Evolutionary conservation across 1,140 invertebrate species (phyloP), one percentile per base, ranked within the genome.

Genomic region (Artemia franciscana): DNA sequence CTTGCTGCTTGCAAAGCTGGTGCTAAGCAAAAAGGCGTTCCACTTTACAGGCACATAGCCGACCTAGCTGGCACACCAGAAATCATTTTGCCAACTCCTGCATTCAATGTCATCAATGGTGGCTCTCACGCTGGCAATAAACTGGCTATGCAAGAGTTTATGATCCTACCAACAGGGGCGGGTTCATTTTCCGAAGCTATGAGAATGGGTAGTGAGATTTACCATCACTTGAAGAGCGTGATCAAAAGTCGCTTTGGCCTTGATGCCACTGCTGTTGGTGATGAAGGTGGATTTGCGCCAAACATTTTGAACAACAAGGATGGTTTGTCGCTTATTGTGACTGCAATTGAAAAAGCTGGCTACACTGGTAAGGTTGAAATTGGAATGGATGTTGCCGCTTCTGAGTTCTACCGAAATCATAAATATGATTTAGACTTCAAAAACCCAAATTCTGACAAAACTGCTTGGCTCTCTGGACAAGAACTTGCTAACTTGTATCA

Each of bases 21-120:
- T 61, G 95, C 95, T 68, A 89, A 89, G 65, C 86, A 94, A 71
- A 92, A 94, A 74, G 84, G 83, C 58, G 74, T 95, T 26, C 89
- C 91, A n/a, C 78, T 96, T 51, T 85, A 84, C 71, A 78, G 77
- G 70, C 87, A 97, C 72, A 84, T 97, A 69, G 91, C 91, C 65
- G 86, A 96, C 68, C 79, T 99, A 67, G 86, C 93, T 70, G 91
- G 91, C 67, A 93, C 91, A 70, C 81, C 77, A 62, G 77, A 93
- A 5, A 88, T 96, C 66, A 84, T 97, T 63, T 77, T 99, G 58
- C 96, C 96, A 5, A 88, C 92, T 4, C 96, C 95, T 62, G 91
- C 93, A 30, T 94, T 99, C 74, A 99, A 99, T 74, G 93, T 99
- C 15, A 98, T 99, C 74, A 99, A 99, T 73, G 96, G 96, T 67